Conservation (phyloP, 2,113 vertebrate species). For the Coracopsis vasa region DNA sequence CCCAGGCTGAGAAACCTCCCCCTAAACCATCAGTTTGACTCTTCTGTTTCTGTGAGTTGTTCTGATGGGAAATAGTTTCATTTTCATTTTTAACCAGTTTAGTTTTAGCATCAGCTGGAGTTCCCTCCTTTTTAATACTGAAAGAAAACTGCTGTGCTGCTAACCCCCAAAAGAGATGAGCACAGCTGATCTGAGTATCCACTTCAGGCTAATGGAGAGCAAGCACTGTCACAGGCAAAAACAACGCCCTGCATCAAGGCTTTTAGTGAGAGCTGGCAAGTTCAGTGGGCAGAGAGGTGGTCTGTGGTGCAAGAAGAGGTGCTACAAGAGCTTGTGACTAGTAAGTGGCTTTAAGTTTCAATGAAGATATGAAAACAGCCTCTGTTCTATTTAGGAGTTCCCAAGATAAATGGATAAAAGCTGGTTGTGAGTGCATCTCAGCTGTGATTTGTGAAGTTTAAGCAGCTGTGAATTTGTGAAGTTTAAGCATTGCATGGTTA, state of each 20-base stretch:
- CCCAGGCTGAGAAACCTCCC: neutral
- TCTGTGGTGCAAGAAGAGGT: accelerated
- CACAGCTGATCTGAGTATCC: neutral
- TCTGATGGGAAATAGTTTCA: neutral
- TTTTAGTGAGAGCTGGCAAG: neutral
- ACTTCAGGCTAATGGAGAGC: neutral
- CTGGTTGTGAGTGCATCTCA: neutral
- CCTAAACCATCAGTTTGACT: neutral
- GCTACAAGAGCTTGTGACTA: accelerated
- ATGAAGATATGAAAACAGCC: accelerated
- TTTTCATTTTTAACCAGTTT: neutral
- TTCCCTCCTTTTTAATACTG: neutral
- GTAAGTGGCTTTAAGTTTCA: neutral
- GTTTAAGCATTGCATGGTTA: neutral
- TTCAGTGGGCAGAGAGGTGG: accelerated
- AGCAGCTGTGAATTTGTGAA: neutral
- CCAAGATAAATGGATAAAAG: neutral
- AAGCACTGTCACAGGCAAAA: neutral
- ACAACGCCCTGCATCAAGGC: accelerated
- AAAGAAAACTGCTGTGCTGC: neutral
- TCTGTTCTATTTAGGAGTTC: neutral
- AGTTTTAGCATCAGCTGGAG: neutral
- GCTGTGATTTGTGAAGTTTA: neutral
- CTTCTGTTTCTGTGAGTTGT: neutral
- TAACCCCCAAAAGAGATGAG: neutral